A percentile compares a stretch with the other conserved stretches of the same genome.
Evolutionary conservation across 2,113 vertebrate genomes (phyloP).

Genomic region (Galemys pyrenaicus): DNA sequence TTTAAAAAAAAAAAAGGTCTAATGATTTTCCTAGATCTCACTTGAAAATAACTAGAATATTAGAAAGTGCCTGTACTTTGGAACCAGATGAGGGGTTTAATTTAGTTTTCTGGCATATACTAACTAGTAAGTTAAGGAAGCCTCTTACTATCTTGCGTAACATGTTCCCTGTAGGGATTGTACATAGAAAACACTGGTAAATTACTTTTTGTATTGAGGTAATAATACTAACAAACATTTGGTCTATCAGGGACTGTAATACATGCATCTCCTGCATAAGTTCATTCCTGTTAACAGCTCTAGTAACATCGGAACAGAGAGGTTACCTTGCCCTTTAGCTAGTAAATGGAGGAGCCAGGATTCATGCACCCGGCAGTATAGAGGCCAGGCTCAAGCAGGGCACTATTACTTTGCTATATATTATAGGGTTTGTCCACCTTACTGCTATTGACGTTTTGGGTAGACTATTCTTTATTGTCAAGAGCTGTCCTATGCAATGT

Average conservation of each 20-base stretch:
- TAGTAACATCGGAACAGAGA: background rate
- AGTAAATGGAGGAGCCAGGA: background rate
- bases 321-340: background rate
- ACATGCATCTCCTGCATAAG: background rate
- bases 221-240: background rate
- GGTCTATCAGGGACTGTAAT: background rate
- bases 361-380: background rate
- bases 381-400: background rate
- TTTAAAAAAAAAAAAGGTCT: no score
- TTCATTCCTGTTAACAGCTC: background rate
- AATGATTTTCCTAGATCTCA: background rate
- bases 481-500: background rate
- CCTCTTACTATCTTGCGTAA: background rate
- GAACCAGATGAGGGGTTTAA: background rate
- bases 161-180: background rate
- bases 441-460: background rate
- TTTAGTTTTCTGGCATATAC: no score
- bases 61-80: background rate
- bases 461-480: background rate
- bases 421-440: background rate
- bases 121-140: slow-evolving; percentile 28
- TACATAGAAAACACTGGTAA: background rate
- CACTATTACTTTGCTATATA: background rate
- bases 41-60: background rate
- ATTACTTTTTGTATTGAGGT: background rate